Base-by-base conservation (phyloP, 2,113 vertebrate genomes). In the Numenius arquata region DNA sequence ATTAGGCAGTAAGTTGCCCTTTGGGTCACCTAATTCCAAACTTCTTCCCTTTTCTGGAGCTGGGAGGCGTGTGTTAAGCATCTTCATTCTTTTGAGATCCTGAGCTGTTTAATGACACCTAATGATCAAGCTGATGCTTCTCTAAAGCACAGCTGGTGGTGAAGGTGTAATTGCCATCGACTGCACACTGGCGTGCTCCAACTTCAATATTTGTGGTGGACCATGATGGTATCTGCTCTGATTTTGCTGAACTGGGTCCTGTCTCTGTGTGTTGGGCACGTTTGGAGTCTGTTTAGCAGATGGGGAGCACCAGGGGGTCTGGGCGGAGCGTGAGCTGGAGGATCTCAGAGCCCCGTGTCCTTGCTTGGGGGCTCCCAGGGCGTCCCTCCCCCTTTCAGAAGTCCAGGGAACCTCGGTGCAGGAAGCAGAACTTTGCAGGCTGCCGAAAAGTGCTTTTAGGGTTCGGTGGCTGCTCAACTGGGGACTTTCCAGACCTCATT, bases 101-200 rank as follows among this genome's bases (percentile, higher is more conserved):
- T 9, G 85, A 61, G 73, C 38, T 4, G 5, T 21, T 68, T 9
- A 11, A 38, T 17, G 55, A 27, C 32, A 2, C 14, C 45, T 19
- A 3, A 25, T 0, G 25, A 17, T 11, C 7, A 16, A 32, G 73
- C 13, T 68, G 52, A 1, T n/a, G 48, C 21, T 21, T 29, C 29
- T n/a, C 11, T 47, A 18, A 17, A 34, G 38, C 36, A 3, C 3
- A 1, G 26, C 32, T 10, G 41, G 40, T 16, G 52, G 61, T 22
- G 83, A 52, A 40, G 52, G n/a, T 29, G 25, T 9, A 5, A 23
- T 4, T 9, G 41, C 0, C 5, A 4, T 34, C 1, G 2, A 15
- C 71, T 9, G 50, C 23, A 6, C 1, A 6, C n/a, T 40, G 23
- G 41, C 11, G n/a, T 0, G 9, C n/a, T 19, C 61, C 12, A 15